phyloP scores from a whole-genome alignment of 2,113 vertebrate species.

The Empidonax alnorum region DNA sequence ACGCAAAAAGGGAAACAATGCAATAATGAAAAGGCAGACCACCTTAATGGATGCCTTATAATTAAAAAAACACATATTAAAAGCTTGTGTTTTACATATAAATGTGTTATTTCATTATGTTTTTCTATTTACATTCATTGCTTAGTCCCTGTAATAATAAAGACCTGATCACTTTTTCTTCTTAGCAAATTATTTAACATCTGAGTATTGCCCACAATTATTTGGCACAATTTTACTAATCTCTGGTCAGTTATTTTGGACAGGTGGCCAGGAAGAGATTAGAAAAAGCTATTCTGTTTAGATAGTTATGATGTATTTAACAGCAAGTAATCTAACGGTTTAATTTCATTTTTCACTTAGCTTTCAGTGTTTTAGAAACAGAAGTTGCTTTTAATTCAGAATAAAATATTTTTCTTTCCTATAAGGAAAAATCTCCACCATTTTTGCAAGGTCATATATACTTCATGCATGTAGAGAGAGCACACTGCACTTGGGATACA shows the following conservation, averaged over 20 bases:
- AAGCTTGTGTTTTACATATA: neutral
- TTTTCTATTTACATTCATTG: neutral
- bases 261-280: neutral
- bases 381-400: neutral
- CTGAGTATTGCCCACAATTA: neutral
- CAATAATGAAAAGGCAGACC: neutral
- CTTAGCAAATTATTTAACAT: neutral
- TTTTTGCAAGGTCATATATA: neutral
- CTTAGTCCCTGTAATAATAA: neutral
- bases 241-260: neutral
- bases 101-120: neutral
- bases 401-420: neutral
- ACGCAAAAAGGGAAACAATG: neutral
- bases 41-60: neutral
- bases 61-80: neutral
- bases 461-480: neutral
- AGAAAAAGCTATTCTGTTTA: neutral
- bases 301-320: neutral
- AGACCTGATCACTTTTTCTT: neutral
- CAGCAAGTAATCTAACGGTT: neutral
- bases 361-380: neutral
- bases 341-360: neutral
- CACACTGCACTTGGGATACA: neutral
- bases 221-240: neutral
- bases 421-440: neutral